Base-by-base conservation (phyloP, 2,888 invertebrate genomes). In the Thumatha senex region DNA sequence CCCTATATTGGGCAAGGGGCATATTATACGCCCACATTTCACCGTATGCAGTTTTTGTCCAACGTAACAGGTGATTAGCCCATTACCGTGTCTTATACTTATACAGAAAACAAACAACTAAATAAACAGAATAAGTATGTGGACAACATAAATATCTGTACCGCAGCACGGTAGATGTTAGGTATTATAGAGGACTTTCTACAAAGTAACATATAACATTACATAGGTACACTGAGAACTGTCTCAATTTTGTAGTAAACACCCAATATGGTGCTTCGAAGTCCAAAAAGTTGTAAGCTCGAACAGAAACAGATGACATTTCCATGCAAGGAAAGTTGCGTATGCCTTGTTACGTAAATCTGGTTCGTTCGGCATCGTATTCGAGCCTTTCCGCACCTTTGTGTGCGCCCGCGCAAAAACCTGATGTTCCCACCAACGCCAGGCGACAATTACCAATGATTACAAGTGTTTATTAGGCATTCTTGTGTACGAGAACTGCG, bases 331-430 rank as follows among this genome's bases (percentile, higher is more conserved):
- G 80, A 83, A 84, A 82, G 82, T 84, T 78, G 76, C 70, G 61
- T 61, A 52, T 59, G 51, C 62, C 52, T 61, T 40, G 61, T 87
- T 87, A 85, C 86, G 84, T 87, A 85, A 86, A 88, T 80, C 76
- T 84, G 76, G 83, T 85, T 82, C 84, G 82, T 84, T 82, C 84
- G 81, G 51, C 55, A 50, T 56, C 51, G 46, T 47, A 52, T 48
- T 48, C 51, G 47, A 31, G 10, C 8, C 76, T 82, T 83, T 82
- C 83, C 83, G 82, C 72, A 66, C 72, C 72, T 72, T 80, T 76
- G 78, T 78, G 48, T 55, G 65, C 68, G 65, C 55, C 62, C 59
- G 63, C 56, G 70, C 73, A 86, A 87, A 86, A 87, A 87, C 83
- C 70, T 60, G 72, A 71, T 60, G 61, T 85, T 87, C 86, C 78